These are phyloP conservation scores for Gymnocheta viridis DNA, from an alignment of 2,888 invertebrate genomes.

Conservation along the genomic window DNA sequence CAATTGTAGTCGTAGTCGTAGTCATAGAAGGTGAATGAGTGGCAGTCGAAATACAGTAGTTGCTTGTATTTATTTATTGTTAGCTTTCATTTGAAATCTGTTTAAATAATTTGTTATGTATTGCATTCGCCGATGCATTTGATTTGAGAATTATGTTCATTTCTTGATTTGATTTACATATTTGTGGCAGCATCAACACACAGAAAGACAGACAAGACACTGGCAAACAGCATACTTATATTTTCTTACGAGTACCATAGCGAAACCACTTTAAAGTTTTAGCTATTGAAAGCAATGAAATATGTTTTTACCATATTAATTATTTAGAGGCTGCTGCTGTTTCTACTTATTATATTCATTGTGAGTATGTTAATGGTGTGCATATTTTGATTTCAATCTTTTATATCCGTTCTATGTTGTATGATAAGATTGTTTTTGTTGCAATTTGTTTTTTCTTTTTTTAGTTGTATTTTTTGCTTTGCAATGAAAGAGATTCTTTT, in stretches of 20 bases:
- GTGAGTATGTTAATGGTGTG: conserved; percentile 55
- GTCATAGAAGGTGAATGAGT: conserved; percentile 11
- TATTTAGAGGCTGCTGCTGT: conserved; percentile 32
- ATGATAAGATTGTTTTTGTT: conserved; percentile 47
- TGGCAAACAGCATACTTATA: conserved; percentile 20
- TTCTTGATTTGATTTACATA: conserved; percentile 65
- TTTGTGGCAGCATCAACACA: conserved; percentile 47
- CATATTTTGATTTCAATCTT: conserved; percentile 66
- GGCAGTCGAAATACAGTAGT: conserved; percentile 52
- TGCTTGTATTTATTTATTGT: conserved; percentile 47
- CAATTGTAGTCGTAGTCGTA: not conserved
- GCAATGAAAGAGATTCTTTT: conserved; percentile 29
- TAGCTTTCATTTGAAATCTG: conserved; percentile 55
- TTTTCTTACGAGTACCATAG: not conserved
- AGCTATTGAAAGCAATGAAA: conserved; percentile 34
- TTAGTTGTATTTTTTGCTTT: too few species aligned
- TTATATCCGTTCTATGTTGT: conserved; percentile 64
- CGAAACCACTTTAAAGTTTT: not conserved
- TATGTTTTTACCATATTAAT: conserved; percentile 59
- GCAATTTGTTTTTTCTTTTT: conserved; percentile 1
- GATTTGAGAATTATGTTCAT: conserved; percentile 66
- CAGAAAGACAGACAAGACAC: not conserved
- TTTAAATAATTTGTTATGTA: conserved; percentile 68
- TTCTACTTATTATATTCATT: not conserved
- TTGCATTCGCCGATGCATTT: conserved; percentile 65